A percentile compares a stretch with the other conserved stretches of the same genome.
Conservation (phyloP, 2,113 vertebrate species). For the Myotis brandtii region DNA sequence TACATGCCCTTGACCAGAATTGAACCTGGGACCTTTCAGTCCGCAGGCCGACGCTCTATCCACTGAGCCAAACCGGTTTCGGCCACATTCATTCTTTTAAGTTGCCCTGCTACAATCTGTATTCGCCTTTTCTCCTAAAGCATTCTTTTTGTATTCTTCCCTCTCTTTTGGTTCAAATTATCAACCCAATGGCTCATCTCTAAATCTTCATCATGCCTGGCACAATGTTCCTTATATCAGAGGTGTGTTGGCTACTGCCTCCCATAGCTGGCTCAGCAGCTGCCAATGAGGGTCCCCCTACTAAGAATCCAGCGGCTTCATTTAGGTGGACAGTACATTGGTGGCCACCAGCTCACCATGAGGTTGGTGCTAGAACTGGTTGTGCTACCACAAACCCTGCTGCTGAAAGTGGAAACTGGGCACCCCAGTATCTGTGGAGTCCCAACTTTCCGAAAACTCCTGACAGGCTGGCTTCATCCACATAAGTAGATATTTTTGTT, state of each 20-base stretch:
- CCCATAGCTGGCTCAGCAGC: background rate
- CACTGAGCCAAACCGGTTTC: too few relatives aligned
- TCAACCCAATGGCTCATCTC: background rate
- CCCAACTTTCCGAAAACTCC: background rate
- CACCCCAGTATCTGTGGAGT: background rate
- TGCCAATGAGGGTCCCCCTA: background rate
- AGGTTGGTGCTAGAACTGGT: background rate
- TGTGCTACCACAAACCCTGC: background rate
- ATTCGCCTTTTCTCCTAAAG: background rate
- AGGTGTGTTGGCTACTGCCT: too few relatives aligned
- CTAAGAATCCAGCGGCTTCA: background rate
- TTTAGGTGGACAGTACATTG: background rate
- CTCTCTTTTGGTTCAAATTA: background rate
- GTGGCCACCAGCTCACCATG: background rate
- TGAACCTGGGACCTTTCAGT: too few relatives aligned
- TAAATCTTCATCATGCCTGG: background rate
- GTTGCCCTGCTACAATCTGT: background rate
- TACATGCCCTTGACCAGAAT: too few relatives aligned
- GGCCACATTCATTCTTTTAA: background rate
- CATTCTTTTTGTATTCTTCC: background rate
- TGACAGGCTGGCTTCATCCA: background rate
- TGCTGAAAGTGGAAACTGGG: background rate
- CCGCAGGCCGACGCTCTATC: too few relatives aligned
- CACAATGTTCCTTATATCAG: background rate
- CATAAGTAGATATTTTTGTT: accelerated